Evolutionary conservation across 2,113 vertebrate genomes (phyloP).

Genomic region (Halichoeres trimaculatus): DNA sequence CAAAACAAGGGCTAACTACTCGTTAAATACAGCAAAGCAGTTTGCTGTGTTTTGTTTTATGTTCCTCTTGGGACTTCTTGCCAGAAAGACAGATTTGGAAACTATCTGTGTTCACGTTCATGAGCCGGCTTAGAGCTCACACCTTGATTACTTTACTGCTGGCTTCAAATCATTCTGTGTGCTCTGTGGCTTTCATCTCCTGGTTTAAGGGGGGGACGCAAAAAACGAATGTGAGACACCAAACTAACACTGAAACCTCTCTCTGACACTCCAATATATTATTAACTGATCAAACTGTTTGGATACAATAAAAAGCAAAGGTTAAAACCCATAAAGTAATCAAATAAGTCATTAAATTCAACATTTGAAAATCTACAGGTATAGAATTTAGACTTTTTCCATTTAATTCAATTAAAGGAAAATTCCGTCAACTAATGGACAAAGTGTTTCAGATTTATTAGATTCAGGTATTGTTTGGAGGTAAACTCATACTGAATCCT

Average conservation of each 20-base stretch:
- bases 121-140: background rate
- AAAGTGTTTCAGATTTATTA: no score
- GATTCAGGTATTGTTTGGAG: no score
- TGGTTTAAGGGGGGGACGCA: background rate
- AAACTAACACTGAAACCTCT: background rate
- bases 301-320: no score
- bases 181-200: no score
- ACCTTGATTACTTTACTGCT: background rate
- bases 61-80: background rate
- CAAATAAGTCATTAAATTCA: no score
- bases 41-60: background rate
- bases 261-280: background rate
- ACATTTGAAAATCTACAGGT: no score
- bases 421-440: no score
- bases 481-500: no score
- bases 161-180: background rate
- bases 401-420: no score
- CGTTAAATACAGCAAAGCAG: background rate
- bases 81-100: background rate
- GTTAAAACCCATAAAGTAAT: background rate
- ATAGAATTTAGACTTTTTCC: no score
- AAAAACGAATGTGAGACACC: background rate
- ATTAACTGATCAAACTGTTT: no score
- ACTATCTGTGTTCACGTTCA: background rate
- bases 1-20: constrained; percentile 28